These are phyloP conservation scores for Druceiella hillmani DNA, from an alignment of 2,888 invertebrate genomes.

Conservation along the genomic window DNA sequence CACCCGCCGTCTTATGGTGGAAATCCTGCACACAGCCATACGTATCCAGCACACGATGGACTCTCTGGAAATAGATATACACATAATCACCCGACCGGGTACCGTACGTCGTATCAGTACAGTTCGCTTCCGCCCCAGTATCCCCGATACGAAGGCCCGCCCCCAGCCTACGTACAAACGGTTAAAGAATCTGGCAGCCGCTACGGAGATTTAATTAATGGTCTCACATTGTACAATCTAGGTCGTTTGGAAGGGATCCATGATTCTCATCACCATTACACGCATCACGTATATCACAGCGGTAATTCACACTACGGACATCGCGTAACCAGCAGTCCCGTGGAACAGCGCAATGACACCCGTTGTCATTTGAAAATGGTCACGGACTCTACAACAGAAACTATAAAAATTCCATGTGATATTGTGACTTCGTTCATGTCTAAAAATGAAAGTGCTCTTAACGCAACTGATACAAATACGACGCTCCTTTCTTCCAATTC, in stretches of 20 bases:
- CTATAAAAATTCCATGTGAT: slow-evolving; percentile 12
- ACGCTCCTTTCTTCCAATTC: no score
- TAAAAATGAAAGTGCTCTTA: no score
- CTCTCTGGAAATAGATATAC: no score
- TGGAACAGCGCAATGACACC: no score
- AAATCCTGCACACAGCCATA: slow-evolving; percentile 6
- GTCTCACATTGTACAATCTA: slow-evolving; percentile 11
- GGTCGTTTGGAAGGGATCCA: slow-evolving; percentile 9
- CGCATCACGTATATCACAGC: no score
- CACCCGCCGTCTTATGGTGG: no score
- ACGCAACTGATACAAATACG: no score
- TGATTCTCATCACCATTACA: neutral
- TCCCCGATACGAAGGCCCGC: slow-evolving; percentile 9
- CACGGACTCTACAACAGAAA: slow-evolving; percentile 8
- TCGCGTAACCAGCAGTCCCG: no score
- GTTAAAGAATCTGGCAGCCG: slow-evolving; percentile 9
- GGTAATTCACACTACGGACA: no score
- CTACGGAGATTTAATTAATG: slow-evolving; percentile 7
- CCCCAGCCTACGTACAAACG: slow-evolving; percentile 8
- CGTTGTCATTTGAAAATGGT: slow-evolving; percentile 9
- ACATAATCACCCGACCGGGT: no score
- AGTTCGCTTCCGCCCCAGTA: slow-evolving; percentile 7
- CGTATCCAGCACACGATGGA: slow-evolving; percentile 8
- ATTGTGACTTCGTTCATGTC: slow-evolving; percentile 14
- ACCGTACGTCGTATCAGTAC: no score